phyloP scores from a whole-genome alignment of 2,888 invertebrate genomes.

The Micoletzkya japonica region DNA sequence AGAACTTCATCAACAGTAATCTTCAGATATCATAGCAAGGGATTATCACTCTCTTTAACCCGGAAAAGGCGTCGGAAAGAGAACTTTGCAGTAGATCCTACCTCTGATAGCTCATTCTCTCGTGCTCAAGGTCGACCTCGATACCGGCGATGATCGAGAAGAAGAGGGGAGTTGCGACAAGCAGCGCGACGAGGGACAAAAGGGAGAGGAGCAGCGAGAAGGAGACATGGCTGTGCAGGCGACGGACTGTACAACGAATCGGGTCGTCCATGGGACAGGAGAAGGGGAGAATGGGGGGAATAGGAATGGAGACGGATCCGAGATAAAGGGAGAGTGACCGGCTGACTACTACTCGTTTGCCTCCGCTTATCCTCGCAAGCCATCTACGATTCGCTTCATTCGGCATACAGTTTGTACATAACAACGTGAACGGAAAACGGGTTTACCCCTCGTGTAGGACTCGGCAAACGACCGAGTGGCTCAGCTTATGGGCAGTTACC shows the following conservation, averaged over 20 bases:
- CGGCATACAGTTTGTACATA: no score
- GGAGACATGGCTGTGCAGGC: not conserved
- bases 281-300: not conserved
- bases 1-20: not conserved
- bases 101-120: constrained; percentile 13
- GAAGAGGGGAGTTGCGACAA: constrained; percentile 19
- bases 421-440: no score
- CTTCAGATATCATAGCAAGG: no score
- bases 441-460: no score
- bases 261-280: no score
- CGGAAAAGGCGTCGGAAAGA: not conserved
- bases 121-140: constrained; percentile 1
- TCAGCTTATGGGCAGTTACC: no score
- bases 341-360: no score
- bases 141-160: constrained; percentile 8
- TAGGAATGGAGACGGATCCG: not conserved
- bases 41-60: no score
- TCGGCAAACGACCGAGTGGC: no score
- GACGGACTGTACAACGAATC: not conserved
- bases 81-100: not conserved
- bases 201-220: constrained; percentile 11
- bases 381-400: no score
- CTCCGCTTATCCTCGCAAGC: no score
- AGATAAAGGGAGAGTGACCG: no score
- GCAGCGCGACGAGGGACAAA: not conserved